Base-by-base conservation (phyloP, 2,113 vertebrate species). In the Sigmodon hispidus region DNA sequence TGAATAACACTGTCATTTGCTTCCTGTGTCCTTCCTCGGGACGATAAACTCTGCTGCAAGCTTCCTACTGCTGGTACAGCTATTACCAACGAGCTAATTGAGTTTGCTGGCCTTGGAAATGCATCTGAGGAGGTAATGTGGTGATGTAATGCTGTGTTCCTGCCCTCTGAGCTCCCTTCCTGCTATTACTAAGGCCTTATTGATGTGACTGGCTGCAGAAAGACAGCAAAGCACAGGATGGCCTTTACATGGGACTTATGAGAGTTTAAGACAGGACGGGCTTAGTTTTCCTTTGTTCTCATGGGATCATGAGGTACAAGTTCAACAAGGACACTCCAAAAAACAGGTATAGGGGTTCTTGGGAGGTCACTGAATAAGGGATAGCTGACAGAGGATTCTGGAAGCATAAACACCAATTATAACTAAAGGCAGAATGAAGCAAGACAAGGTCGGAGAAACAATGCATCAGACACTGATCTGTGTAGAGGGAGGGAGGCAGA, bases 91-190 rank as follows among this genome's bases (percentile, higher is more conserved):
- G 0, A 86, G 89, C 96, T 97, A 95, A 97, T 90, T 95, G 94
- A 92, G 95, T 97, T 96, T 97, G 65, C 70, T 29, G 77, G 95
- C 94, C 96, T 96, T 96, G 96, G 77, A 90, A 83, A 96, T 77
- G 86, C 96, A 97, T 96, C 94, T 59, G 55, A 34, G 93, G 72
- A 70, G 95, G 91, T 79, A 94, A 97, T 90, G 93, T 13, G 83
- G 61, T 97, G 96, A 96, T 87, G 93, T 95, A 87, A 96, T 95
- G 89, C 76, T 73, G 34, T 59, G 59, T 43, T 59, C 43, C 91
- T 77, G 96, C 84, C 90, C 59, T 93, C 96, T 81, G 76, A 70
- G 36, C 70, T 69, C 92, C 72, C 92, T 91, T 73, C 57, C 90
- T 85, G 75, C 90, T 48, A 72, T 90, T 43, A 77, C 88, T 0